Evolutionary conservation across 2,113 vertebrate species (phyloP), one percentile per base, ranked within the genome.

Genomic region (Apus apus): DNA sequence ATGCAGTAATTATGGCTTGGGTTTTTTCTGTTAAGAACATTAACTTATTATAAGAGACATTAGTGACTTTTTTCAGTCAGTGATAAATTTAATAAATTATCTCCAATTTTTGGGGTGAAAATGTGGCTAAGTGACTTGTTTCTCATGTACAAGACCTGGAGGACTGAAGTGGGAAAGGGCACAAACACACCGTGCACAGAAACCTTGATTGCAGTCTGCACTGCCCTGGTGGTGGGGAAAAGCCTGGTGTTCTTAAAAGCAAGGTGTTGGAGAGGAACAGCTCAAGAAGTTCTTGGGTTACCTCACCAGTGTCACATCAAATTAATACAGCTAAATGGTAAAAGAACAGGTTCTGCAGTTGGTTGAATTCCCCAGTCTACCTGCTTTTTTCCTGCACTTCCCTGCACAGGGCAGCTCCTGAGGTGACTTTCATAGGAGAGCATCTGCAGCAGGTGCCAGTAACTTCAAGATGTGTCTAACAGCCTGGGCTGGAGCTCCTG

Each of bases 31-130:
- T 96, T 97, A 85, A 97, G 95, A 96, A 95, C 95, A 92, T 97
- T 98, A 98, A 98, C 97, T 98, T 98, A 98, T 98, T 98, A 94
- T 94, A 94, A 97, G 96, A 97, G 72, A 95, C 65, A 87, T 95
- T 96, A 96, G 95, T 97, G 97, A 97, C 97, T 97, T 98, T 96
- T 96, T 89, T 76, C 91, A 95, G 96, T 85, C 71, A 94, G 90
- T 95, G 96, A 97, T 97, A 97, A 98, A 15, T 97, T 98, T 98
- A 98, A 97, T 98, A 98, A 98, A 97, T 98, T 97, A 98, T 97
- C 97, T 97, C 97, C 95, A 94, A 94, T 96, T 97, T 97, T 98
- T 6, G 97, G 96, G 97, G 94, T 97, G 96, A 97, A 97, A 90
- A 92, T 89, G 36, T 87, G 60, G 66, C 79, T 17, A 13, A 20